Conservation (phyloP, 2,113 vertebrate genomes). For the Hippocampus mohnikei region DNA sequence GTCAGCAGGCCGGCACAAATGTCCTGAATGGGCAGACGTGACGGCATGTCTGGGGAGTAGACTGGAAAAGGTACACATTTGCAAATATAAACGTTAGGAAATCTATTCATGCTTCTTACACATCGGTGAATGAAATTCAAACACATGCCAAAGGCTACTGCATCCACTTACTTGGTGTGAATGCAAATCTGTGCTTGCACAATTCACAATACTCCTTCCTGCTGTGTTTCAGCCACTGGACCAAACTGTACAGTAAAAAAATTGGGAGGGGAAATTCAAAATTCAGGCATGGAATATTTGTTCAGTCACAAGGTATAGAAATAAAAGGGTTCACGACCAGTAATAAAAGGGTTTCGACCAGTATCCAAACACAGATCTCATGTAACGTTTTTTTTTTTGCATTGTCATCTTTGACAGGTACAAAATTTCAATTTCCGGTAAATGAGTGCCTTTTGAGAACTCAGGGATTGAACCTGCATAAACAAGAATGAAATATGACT, state of each 20-base stretch:
- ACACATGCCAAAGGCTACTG: background rate
- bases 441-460: background rate
- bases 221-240: conserved; percentile 99
- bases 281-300: background rate
- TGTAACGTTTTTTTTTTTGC: background rate
- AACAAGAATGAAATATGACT: background rate
- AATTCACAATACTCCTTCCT: conserved; percentile 99
- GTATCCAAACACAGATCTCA: background rate
- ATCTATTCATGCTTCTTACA: background rate
- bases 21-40: conserved; percentile 96
- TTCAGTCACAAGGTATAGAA: background rate
- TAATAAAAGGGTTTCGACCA: too few relatives aligned
- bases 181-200: conserved; percentile 99
- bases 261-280: conserved; percentile 7
- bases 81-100: background rate
- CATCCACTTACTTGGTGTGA: conserved; percentile 94
- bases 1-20: conserved; percentile 97
- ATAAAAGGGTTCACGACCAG: background rate
- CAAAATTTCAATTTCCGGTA: background rate
- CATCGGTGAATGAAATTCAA: background rate
- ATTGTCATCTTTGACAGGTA: too few relatives aligned
- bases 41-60: conserved; percentile 99
- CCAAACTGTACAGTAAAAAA: conserved; percentile 81
- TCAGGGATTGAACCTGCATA: background rate
- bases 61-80: conserved; percentile 61